Base-by-base conservation (phyloP, 2,113 vertebrate genomes). In the Megaleporinus macrocephalus region DNA sequence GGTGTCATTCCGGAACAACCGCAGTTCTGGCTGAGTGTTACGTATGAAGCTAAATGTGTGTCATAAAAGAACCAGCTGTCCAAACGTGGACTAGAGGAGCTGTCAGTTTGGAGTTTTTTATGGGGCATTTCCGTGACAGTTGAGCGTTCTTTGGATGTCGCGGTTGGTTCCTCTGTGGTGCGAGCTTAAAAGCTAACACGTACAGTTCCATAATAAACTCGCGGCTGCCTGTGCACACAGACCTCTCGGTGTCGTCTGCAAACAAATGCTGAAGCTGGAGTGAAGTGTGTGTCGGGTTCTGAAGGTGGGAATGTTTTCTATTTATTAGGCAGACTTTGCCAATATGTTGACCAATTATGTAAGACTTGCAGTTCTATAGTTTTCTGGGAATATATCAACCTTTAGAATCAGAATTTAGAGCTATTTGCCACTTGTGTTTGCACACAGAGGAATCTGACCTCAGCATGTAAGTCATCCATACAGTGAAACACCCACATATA, bases 201-300 rank as follows among this genome's bases (percentile, higher is more conserved):
- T 87, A 86, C 87, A 86, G 84, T 92, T 88, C 85, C 91, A 91
- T 90, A 91, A 92, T 90, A 93, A 92, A 91, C 89, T 77, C 68
- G 2, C 73, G 82, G 84, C 86, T 87, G 84, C 77, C 84, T 84
- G 84, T 36, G 87, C 47, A 66, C 1, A 18, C 51, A 27, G 41
- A 1, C 73, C 47, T 33, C 63, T 85, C n/a, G 53, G 41, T 3
- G 26, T 59, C 3, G 62, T 57, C 62, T 59, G 41, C 72, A 82
- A 65, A 75, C 53, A 36, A 26, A 41, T 11, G 30, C 47, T 75
- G 44, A 36, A 36, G 76, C 59, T 27, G n/a, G n/a, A 33, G 36
- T 30, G 6, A 29, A 14, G 9, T 33, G 63, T 55, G 14, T 55
- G 18, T 2, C 18, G 1, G 51, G 2, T 12, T 55, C 6, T 18